A percentile compares a stretch with the other conserved stretches of the same genome.
These are phyloP conservation scores for Galemys pyrenaicus DNA, from an alignment of 2,113 vertebrate genomes.

Conservation along the genomic window DNA sequence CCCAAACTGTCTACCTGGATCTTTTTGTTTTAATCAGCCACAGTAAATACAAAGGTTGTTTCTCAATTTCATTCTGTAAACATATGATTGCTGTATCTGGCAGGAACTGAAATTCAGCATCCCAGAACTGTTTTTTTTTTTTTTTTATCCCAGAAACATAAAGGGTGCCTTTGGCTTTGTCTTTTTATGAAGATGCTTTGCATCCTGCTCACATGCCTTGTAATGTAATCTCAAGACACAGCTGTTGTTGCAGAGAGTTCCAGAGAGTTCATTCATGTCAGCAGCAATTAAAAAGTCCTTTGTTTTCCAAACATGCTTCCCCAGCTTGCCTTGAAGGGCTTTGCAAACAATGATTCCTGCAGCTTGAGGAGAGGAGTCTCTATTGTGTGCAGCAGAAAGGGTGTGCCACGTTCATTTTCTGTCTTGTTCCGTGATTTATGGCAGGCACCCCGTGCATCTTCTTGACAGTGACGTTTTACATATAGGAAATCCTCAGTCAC, in stretches of 20 bases:
- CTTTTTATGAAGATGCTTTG: slow-evolving; percentile 74
- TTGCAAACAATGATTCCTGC: slow-evolving; percentile 73
- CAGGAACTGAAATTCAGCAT: slow-evolving; percentile 69
- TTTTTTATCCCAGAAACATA: no score
- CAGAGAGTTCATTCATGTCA: slow-evolving; percentile 83
- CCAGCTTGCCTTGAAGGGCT: slow-evolving; percentile 79
- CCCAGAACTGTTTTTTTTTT: slow-evolving; percentile 57
- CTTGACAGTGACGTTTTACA: slow-evolving; percentile 59
- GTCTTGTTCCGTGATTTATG: slow-evolving; percentile 48
- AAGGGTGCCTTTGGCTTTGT: slow-evolving; percentile 49
- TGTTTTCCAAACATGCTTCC: slow-evolving; percentile 83
- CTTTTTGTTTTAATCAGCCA: background rate
- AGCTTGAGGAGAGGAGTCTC: slow-evolving; percentile 62
- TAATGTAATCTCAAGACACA: slow-evolving; percentile 84
- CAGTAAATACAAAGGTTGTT: slow-evolving; percentile 44
- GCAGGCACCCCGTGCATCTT: background rate
- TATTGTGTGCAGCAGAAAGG: slow-evolving; percentile 66
- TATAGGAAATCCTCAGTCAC: background rate
- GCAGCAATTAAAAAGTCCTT: slow-evolving; percentile 85
- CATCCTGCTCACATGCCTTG: slow-evolving; percentile 73
- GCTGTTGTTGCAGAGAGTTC: slow-evolving; percentile 84
- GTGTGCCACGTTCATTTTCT: slow-evolving; percentile 41
- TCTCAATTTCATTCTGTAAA: slow-evolving; percentile 51
- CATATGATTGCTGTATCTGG: slow-evolving; percentile 50
- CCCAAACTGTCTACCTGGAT: background rate